A percentile compares a stretch with the other conserved stretches of the same genome.
Evolutionary conservation across 2,113 vertebrate genomes (phyloP).

Genomic region (Melanostigma gelatinosum): DNA sequence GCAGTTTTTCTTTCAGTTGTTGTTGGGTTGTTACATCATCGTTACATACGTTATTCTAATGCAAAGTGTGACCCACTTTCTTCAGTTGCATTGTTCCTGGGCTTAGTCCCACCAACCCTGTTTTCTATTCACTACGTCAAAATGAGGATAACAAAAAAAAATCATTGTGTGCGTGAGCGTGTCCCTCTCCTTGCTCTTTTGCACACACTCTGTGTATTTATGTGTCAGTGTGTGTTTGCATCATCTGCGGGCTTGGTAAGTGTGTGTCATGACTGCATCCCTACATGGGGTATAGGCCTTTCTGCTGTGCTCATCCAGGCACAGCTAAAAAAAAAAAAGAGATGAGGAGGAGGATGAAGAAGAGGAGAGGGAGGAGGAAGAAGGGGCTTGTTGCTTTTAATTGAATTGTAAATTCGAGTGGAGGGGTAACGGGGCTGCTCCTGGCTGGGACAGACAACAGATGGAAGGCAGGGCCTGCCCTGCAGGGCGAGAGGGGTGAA

Average conservation of each 20-base stretch:
- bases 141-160: conserved; percentile 57
- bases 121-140: conserved; percentile 69
- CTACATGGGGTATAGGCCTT: conserved; percentile 71
- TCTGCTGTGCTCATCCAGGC: conserved; percentile 74
- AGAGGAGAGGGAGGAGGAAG: conserved; percentile 65
- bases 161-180: too few relatives aligned
- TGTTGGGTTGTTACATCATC: conserved; percentile 68
- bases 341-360: conserved; percentile 36
- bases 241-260: conserved; percentile 66
- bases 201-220: conserved; percentile 68
- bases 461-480: conserved; percentile 85
- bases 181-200: conserved; percentile 43
- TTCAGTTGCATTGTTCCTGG: conserved; percentile 72
- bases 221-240: conserved; percentile 74
- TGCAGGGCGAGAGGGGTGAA: conserved; percentile 78
- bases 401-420: conserved; percentile 88
- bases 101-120: conserved; percentile 65
- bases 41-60: conserved; percentile 78
- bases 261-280: conserved; percentile 75
- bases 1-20: conserved; percentile 33
- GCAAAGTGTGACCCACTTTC: conserved; percentile 81
- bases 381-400: conserved; percentile 83
- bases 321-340: conserved; percentile 63
- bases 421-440: conserved; percentile 69
- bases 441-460: conserved; percentile 82